Conservation (phyloP, 2,888 invertebrate genomes). For the Scaptomyza polygonia region DNA sequence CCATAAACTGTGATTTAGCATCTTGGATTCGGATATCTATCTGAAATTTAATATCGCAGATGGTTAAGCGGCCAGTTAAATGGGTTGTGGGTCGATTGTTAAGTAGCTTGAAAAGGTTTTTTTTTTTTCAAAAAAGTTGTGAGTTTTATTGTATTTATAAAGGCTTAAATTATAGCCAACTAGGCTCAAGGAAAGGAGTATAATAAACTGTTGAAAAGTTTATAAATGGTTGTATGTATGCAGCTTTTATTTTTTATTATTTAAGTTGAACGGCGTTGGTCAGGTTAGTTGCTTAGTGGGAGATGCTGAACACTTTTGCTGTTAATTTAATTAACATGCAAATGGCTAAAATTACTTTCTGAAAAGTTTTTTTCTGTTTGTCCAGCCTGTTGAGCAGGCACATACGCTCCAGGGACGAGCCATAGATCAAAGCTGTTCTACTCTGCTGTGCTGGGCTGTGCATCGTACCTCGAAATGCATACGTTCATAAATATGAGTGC, state of each 20-base stretch:
- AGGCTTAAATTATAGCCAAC: conserved; percentile 7
- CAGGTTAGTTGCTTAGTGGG: conserved; percentile 30
- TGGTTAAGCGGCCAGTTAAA: conserved; percentile 48
- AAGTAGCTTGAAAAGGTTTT: conserved; percentile 11
- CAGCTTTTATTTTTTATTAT: conserved; percentile 18
- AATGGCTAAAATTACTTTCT: conserved; percentile 64
- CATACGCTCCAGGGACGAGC: conserved; percentile 48
- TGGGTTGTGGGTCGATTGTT: conserved; percentile 47
- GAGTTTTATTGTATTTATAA: conserved; percentile 23
- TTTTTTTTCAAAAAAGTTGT: conserved; percentile 9
- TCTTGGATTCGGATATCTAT: conserved; percentile 38
- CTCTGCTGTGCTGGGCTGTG: conserved; percentile 42
- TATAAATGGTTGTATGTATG: not conserved
- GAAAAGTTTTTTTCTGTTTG: conserved; percentile 59
- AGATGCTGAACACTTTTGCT: conserved; percentile 52
- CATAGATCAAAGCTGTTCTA: conserved; percentile 63
- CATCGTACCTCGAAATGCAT: conserved; percentile 19
- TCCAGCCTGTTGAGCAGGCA: conserved; percentile 38
- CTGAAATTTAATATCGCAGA: conserved; percentile 49
- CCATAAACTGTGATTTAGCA: conserved; percentile 64
- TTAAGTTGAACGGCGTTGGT: conserved; percentile 27
- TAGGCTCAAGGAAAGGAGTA: not conserved
- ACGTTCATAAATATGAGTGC: conserved; percentile 39
- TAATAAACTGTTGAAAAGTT: conserved; percentile 19
- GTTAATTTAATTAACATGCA: conserved; percentile 73